Evolutionary conservation across 2,797 vertebrate species (phyloP).

Genomic region (Cyclopterus lumpus): DNA sequence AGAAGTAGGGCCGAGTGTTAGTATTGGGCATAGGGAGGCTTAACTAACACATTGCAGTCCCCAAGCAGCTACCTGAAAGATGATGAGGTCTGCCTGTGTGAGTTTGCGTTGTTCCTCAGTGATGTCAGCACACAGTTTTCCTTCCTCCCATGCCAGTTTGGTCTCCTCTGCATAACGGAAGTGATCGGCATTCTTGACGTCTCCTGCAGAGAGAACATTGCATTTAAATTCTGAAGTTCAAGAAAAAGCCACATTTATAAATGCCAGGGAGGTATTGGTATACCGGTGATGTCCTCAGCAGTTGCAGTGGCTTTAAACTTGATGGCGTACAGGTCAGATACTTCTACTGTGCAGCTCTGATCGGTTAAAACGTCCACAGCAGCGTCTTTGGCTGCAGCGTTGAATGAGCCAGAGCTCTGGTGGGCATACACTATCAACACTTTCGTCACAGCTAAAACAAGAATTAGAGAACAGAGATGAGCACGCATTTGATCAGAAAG

Average conservation of each 20-base stretch:
- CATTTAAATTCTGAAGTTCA: not conserved
- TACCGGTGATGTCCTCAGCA: constrained; percentile 85
- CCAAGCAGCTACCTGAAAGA: constrained; percentile 84
- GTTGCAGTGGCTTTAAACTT: constrained; percentile 88
- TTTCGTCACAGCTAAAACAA: constrained; percentile 74
- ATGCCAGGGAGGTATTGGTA: not conserved
- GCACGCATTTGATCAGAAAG: not conserved
- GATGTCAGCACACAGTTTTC: constrained; percentile 80
- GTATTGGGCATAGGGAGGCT: fast-evolving
- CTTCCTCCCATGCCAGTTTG: constrained; percentile 83
- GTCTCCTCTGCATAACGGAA: constrained; percentile 84
- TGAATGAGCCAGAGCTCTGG: constrained; percentile 87
- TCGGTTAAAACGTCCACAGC: constrained; percentile 81
- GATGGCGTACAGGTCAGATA: constrained; percentile 90
- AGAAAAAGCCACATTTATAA: too few species aligned
- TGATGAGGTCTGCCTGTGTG: constrained; percentile 85
- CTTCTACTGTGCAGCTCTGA: constrained; percentile 81
- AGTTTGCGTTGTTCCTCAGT: constrained; percentile 87
- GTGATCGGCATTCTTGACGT: constrained; percentile 74
- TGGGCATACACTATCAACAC: constrained; percentile 89
- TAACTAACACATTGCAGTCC: not conserved
- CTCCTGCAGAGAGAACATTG: constrained; percentile 64
- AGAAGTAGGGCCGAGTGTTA: not conserved
- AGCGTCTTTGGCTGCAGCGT: constrained; percentile 80
- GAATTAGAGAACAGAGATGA: not conserved